Conservation (phyloP, 2,113 vertebrate genomes). For the Ophiodon elongatus region DNA sequence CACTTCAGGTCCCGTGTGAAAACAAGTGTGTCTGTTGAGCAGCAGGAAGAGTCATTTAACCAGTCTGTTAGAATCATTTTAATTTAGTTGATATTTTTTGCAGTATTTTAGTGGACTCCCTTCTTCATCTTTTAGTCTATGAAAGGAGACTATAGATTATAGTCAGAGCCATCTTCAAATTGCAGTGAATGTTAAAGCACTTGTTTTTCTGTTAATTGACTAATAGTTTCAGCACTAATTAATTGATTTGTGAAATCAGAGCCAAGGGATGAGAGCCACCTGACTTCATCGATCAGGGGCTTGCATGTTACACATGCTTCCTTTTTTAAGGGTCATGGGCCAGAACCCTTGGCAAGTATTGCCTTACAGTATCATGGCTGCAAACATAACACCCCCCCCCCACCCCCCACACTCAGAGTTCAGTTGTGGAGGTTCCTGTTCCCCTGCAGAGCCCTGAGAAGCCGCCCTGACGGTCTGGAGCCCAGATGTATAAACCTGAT, state of each 20-base stretch:
- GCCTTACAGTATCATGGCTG: not conserved
- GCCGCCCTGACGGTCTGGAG: constrained; percentile 54
- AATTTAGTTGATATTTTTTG: too few species aligned
- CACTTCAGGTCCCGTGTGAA: constrained; percentile 15
- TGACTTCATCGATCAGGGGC: not conserved
- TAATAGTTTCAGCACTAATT: not conserved
- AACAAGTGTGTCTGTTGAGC: constrained; percentile 3
- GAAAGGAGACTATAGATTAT: not conserved
- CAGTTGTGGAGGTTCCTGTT: constrained; percentile 6
- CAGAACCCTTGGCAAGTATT: not conserved
- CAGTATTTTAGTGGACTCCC: not conserved
- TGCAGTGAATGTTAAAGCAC: not conserved
- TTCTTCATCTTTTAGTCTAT: not conserved
- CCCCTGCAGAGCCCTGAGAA: constrained; percentile 30
- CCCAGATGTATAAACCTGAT: constrained; percentile 72
- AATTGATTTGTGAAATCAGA: not conserved
- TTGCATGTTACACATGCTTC: not conserved
- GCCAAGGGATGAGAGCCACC: too few species aligned
- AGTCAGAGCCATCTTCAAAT: not conserved
- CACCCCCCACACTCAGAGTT: too few species aligned
- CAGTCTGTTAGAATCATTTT: too few species aligned
- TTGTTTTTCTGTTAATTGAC: not conserved
- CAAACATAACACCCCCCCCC: not conserved
- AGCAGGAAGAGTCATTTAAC: not conserved
- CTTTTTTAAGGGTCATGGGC: not conserved